Evolutionary conservation across 2,888 invertebrate species (phyloP).

Genomic region (Leucozona laternaria): DNA sequence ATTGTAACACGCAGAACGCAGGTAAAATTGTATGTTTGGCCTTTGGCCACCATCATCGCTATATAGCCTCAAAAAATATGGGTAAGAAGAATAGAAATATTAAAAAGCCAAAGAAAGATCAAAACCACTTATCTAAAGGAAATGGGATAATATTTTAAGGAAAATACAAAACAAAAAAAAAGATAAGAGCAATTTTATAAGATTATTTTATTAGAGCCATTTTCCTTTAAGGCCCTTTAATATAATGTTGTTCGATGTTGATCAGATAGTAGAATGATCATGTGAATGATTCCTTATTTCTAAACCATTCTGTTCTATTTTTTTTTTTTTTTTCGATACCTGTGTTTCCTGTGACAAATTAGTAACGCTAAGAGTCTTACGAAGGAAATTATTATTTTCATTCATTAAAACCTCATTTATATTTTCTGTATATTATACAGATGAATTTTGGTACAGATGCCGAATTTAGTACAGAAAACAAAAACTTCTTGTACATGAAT

Average conservation of each 20-base stretch:
- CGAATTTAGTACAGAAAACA: neutral
- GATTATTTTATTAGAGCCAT: slow-evolving; percentile 54
- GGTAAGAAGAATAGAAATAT: slow-evolving; percentile 36
- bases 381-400: slow-evolving; percentile 64
- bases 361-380: slow-evolving; percentile 54
- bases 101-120: slow-evolving; percentile 59
- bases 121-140: slow-evolving; percentile 74
- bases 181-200: slow-evolving; percentile 72
- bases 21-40: slow-evolving; percentile 24
- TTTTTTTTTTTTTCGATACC: slow-evolving; percentile 16
- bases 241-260: neutral
- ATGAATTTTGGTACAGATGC: neutral
- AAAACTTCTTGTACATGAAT: too few species aligned
- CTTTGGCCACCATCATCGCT: slow-evolving; percentile 63
- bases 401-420: slow-evolving; percentile 57
- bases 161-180: slow-evolving; percentile 52
- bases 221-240: neutral
- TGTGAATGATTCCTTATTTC: slow-evolving; percentile 42
- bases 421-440: too few species aligned
- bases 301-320: slow-evolving; percentile 1
- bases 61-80: slow-evolving; percentile 25
- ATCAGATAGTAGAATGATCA: slow-evolving; percentile 7
- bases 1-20: slow-evolving; percentile 35
- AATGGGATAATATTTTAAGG: slow-evolving; percentile 57
- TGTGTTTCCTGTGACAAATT: slow-evolving; percentile 63